A percentile compares a stretch with the other conserved stretches of the same genome.
Evolutionary conservation across 2,888 invertebrate genomes (phyloP).

Genomic region (Tachina grossa): DNA sequence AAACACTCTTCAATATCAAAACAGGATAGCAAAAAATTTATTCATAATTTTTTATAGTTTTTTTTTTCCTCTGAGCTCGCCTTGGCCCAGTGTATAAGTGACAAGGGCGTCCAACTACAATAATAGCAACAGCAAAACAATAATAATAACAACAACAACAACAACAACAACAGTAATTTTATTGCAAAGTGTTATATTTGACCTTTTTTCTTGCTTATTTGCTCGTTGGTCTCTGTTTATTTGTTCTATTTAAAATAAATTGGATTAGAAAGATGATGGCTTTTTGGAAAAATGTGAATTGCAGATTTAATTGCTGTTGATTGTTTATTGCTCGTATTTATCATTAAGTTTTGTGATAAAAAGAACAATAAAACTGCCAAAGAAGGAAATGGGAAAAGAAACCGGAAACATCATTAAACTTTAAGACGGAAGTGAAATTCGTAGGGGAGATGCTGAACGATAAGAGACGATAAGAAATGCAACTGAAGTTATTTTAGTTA

Average conservation of each 20-base stretch:
- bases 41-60: slow-evolving; percentile 55
- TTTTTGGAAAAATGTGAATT: slow-evolving; percentile 69
- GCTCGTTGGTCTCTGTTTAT: slow-evolving; percentile 35
- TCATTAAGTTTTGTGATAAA: slow-evolving; percentile 64
- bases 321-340: slow-evolving; percentile 66
- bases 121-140: slow-evolving; percentile 46
- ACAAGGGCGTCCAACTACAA: slow-evolving; percentile 60
- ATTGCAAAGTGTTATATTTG: slow-evolving; percentile 64
- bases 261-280: slow-evolving; percentile 57
- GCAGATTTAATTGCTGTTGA: slow-evolving; percentile 72
- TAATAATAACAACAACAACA: no score
- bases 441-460: slow-evolving; percentile 7
- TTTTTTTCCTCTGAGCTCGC: slow-evolving; percentile 11
- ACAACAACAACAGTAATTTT: slow-evolving; percentile 42
- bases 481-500: slow-evolving; percentile 13
- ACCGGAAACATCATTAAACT: slow-evolving; percentile 54
- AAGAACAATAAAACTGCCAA: slow-evolving; percentile 55
- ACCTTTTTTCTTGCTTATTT: slow-evolving; percentile 58
- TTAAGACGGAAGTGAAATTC: slow-evolving; percentile 39
- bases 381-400: slow-evolving; percentile 47
- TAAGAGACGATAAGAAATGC: neutral
- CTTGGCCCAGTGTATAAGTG: slow-evolving; percentile 59
- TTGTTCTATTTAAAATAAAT: slow-evolving; percentile 45
- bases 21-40: slow-evolving; percentile 29
- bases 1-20: slow-evolving; percentile 1